Evolutionary conservation across 2,888 invertebrate species (phyloP).

Genomic region (Mesorhabditis belari): DNA sequence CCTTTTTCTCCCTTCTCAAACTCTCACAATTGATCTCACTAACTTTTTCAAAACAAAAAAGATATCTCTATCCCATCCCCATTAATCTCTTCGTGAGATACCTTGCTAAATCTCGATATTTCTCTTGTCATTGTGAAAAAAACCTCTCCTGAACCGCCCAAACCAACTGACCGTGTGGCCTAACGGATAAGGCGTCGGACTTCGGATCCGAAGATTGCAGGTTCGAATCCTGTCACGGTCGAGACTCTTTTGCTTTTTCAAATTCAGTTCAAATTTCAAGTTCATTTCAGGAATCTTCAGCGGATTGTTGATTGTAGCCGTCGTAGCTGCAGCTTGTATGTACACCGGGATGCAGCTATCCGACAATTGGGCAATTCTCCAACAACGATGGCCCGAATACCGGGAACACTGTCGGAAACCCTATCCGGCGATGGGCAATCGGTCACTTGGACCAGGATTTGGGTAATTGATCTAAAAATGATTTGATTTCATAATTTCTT

Average conservation of each 20-base stretch:
- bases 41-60: too few relatives aligned
- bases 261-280: too few relatives aligned
- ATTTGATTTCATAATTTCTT: constrained; percentile 3
- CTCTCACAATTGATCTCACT: too few relatives aligned
- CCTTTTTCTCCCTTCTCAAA: too few relatives aligned
- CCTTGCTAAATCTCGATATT: too few relatives aligned
- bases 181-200: neutral
- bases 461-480: constrained; percentile 14
- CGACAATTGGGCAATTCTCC: constrained; percentile 33
- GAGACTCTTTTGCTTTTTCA: neutral
- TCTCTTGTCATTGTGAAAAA: too few relatives aligned
- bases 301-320: constrained; percentile 27
- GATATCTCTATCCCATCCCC: too few relatives aligned
- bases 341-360: constrained; percentile 41
- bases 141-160: too few relatives aligned
- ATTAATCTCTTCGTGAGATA: too few relatives aligned
- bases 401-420: constrained; percentile 45
- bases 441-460: constrained; percentile 37
- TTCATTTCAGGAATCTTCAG: constrained; percentile 19
- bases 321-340: constrained; percentile 38
- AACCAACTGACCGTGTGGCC: neutral
- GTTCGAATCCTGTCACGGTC: neutral
- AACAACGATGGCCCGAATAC: constrained; percentile 29
- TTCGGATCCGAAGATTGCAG: neutral
- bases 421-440: constrained; percentile 45